Base-by-base conservation (phyloP, 2,888 invertebrate species). In the Bombylius discolor region DNA sequence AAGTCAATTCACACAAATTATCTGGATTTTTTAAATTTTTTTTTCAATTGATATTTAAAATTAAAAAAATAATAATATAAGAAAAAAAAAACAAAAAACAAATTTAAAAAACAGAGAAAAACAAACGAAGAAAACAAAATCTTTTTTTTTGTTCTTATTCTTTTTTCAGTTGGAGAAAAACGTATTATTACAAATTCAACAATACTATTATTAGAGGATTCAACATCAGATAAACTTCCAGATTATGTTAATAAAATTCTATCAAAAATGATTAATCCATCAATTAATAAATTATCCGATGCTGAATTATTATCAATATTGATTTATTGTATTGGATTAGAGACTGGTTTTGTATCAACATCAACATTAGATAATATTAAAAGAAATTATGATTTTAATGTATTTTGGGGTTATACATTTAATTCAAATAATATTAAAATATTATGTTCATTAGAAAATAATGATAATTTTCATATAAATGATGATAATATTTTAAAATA, bases 271-370 rank as follows among this genome's bases (percentile, higher is more conserved):
- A 23, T 23, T 23, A 23, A 23, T 23, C 23, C 23, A 23, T 23
- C 23, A 23, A 23, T 23, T 23, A 23, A 23, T 23, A 23, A 23
- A 2, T 11, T 11, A 42, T 42, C 39, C 8, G 11, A 11, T 7
- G 12, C 12, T 42, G 39, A 42, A 11, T 11, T 42, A 42, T 42
- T 42, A 42, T 42, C 39, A 14, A 50, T 66, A 51, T 61, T 73
- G n/a, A 63, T 68, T 47, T 71, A 72, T 60, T 58, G 64, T 47
- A 59, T 72, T 44, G 70, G 68, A 1, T 52, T 73, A 51, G 74
- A 73, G 59, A 63, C 65, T 23, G 73, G 71, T 5, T 72, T 66
- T 56, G 64, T 44, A 23, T 31, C 52, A 14, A 45, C 12, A 12
- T 36, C 47, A 33, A 5, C 39, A 50, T 31, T 23, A 13, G 42